Evolutionary conservation across 2,113 vertebrate species (phyloP).

Genomic region (Mesembrinibis cayennensis): DNA sequence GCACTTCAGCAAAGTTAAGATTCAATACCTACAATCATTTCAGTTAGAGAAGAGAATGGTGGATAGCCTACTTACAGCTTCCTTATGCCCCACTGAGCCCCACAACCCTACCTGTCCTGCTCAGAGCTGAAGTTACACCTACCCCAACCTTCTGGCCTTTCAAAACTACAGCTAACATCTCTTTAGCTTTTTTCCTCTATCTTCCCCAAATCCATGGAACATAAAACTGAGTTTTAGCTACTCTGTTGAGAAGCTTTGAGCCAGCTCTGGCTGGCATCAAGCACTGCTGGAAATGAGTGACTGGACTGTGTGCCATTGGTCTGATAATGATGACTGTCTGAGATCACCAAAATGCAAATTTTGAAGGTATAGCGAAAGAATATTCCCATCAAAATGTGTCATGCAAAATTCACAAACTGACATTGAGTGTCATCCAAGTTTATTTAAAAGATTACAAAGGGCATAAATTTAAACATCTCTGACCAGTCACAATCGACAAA

Average conservation of each 20-base stretch:
- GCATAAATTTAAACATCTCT: background rate
- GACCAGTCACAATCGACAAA: background rate
- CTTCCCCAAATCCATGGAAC: background rate
- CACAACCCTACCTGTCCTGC: background rate
- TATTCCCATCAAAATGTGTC: background rate
- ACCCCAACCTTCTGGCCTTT: background rate
- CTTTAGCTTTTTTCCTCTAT: background rate
- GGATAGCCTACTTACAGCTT: background rate
- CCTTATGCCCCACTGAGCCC: background rate
- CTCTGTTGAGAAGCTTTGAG: background rate
- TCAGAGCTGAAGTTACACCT: background rate
- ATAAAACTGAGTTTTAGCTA: background rate
- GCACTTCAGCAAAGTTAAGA: background rate
- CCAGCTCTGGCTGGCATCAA: background rate
- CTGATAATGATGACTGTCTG: background rate
- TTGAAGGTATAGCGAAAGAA: background rate
- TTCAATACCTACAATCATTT: background rate
- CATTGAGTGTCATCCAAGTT: background rate
- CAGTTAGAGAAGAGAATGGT: background rate
- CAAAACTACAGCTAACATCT: background rate
- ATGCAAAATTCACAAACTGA: background rate
- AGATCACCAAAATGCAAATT: fast-evolving
- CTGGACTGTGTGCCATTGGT: background rate
- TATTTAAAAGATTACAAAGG: background rate
- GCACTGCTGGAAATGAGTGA: background rate